Base-by-base conservation (phyloP, 37 sponge, comb jelly and placozoan species). In the Bolinopsis microptera region DNA sequence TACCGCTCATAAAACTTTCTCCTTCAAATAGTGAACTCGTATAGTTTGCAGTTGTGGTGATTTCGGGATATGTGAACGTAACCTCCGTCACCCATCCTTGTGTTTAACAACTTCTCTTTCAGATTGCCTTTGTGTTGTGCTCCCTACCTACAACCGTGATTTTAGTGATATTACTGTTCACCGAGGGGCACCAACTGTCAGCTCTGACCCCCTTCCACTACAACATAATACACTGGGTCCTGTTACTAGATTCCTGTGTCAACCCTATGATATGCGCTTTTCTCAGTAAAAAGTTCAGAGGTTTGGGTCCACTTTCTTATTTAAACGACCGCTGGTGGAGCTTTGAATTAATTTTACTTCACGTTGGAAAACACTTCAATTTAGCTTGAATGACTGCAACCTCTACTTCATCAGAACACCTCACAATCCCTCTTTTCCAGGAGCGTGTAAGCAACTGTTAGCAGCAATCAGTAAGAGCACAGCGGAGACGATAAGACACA, bases 251-350 rank as follows among this genome's bases (percentile, higher is more conserved):
- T 1, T 40, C 90, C 2, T 86, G 90, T 86, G 30, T 86, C 41
- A 86, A 86, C 31, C 90, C 90, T 21, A 86, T 86, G 61, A 27
- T 86, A 16, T 86, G 90, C 24, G 90, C 90, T 26, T 86, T 86
- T 48, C 90, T 86, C 61, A 86, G 90, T 48, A 86, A 86, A 38
- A 86, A 86, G 22, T 86, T 86, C 90, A 86, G 90, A 86, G 61
- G 90, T 86, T 5, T 5, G 75, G 13, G n/a, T n/a, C 21, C 21
- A 67, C 68, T 67, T 67, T 13, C 13, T 21, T 67, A 21, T 67
- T 13, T 67, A 67, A 67, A 67, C 18, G 68, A 21, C 21, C 68
- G 13, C 18, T 67, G 68, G 21, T 22, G 68, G 68, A 67, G 21
- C 18, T 67, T 67, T 22, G 21, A 67, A 67, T 67, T 67, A 67